These are phyloP conservation scores for Eulithis testata DNA, from an alignment of 2,888 invertebrate genomes.

Conservation along the genomic window DNA sequence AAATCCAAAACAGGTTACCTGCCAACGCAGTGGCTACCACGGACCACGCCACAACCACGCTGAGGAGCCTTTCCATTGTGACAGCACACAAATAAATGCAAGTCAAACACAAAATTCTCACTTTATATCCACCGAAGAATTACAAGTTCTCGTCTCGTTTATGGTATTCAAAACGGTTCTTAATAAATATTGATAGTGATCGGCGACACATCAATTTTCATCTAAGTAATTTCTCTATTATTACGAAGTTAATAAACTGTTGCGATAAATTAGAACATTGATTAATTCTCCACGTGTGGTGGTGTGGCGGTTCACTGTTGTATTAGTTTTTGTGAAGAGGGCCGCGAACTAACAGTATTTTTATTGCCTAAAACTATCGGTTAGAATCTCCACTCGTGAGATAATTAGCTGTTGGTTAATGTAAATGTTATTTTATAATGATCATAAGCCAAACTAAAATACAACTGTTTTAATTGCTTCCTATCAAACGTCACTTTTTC, in stretches of 20 bases:
- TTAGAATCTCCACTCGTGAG: slow-evolving; percentile 22
- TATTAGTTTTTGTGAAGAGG: slow-evolving; percentile 26
- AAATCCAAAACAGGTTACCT: slow-evolving; percentile 48
- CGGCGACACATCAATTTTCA: slow-evolving; percentile 57
- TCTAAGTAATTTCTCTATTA: slow-evolving; percentile 59
- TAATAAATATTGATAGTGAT: slow-evolving; percentile 59
- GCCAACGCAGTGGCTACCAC: slow-evolving; percentile 42
- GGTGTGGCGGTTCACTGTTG: slow-evolving; percentile 25
- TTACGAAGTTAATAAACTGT: slow-evolving; percentile 51
- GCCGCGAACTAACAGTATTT: slow-evolving; percentile 43
- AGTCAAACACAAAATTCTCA: slow-evolving; percentile 52
- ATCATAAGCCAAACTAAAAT: too few relatives aligned
- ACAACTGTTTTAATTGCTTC: too few relatives aligned
- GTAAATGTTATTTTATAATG: not conserved
- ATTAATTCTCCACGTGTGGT: slow-evolving; percentile 39
- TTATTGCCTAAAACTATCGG: slow-evolving; percentile 35
- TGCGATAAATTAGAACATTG: slow-evolving; percentile 41
- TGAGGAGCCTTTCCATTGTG: slow-evolving; percentile 57
- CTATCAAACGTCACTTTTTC: too few relatives aligned
- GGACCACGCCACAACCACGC: slow-evolving; percentile 43
- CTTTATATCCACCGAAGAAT: slow-evolving; percentile 66
- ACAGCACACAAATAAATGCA: slow-evolving; percentile 61
- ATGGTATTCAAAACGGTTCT: slow-evolving; percentile 64
- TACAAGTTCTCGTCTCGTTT: slow-evolving; percentile 57
- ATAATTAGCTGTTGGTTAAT: slow-evolving; percentile 13